Evolutionary conservation across 92 coral and sea anemone genomes (phyloP).

Genomic region (Muricea muricata): DNA sequence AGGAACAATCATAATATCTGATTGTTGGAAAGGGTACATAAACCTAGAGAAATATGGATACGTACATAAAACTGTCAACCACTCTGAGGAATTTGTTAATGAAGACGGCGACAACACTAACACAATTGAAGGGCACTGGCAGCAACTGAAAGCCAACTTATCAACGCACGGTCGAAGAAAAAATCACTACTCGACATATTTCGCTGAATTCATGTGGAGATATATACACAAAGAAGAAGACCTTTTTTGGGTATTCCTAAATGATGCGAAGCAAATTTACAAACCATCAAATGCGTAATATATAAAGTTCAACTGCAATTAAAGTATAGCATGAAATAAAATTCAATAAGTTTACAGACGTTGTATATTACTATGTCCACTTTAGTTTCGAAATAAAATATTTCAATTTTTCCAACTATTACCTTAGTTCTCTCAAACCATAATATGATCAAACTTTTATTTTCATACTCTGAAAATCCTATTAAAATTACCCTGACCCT

Average conservation of each 20-base stretch:
- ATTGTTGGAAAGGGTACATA: constrained; percentile 58
- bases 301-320: not conserved
- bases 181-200: constrained; percentile 45
- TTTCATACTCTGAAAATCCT: no score
- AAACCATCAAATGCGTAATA: not conserved
- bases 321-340: not conserved
- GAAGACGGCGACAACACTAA: constrained; percentile 59
- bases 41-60: constrained; percentile 65
- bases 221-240: constrained; percentile 50
- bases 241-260: constrained; percentile 52
- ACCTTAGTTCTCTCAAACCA: no score
- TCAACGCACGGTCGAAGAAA: constrained; percentile 55
- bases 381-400: not conserved
- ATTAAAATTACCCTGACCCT: no score
- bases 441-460: no score
- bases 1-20: constrained; percentile 49
- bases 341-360: not conserved
- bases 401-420: no score
- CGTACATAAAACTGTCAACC: constrained; percentile 61
- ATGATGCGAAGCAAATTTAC: constrained; percentile 31
- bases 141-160: constrained; percentile 64
- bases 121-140: constrained; percentile 72
- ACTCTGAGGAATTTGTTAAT: constrained; percentile 65
- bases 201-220: constrained; percentile 62
- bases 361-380: not conserved